Base-by-base conservation (phyloP, 2,113 vertebrate species). In the Oncorhynchus masou region DNA sequence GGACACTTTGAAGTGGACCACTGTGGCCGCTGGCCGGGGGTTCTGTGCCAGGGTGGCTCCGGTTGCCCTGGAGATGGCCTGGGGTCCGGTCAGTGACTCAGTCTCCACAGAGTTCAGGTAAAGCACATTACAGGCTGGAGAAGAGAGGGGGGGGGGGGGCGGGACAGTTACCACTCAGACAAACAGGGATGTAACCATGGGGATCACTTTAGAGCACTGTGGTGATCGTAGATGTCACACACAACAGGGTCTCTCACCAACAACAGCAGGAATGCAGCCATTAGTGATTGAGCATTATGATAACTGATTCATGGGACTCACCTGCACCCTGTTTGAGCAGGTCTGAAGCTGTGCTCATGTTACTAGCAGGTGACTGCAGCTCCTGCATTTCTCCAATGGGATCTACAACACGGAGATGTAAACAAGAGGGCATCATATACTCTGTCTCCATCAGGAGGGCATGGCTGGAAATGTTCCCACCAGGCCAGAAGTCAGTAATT, bases 1-100 rank as follows among this genome's bases (percentile, higher is more conserved):
- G 0, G 96, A 96, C 87, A 97, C 96, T 84, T 97, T 97, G 84
- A 98, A 98, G 91, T 98, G 96, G 70, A 96, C 95, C 0, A 94
- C 73, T 0, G 94, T 95, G 71, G 95, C 94, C 0, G 86, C 74
- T 0, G 95, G 92, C 3, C 91, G 92, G 0, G 91, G 93, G 67
- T 82, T 94, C 49, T 89, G 90, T 24, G 88, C 87, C 79, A 97
- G 64, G 8, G 95, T 94, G n/a, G 94, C 92, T 0, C 92, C 92
- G 20, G 95, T 92, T 12, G 96, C 96, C 79, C 92, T 95, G 77
- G 95, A 93, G 34, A 97, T 94, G 2, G 96, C 96, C 74, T 97
- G 96, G 1, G 96, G 96, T 45, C 96, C 96, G 0, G 96, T 97
- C 81, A 97, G 90, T 2, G 96, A 97, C 88, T 97, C 96, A 0